These are phyloP conservation scores for Paradoxurus hermaphroditus DNA, from an alignment of 2,113 vertebrate genomes.

Conservation along the genomic window DNA sequence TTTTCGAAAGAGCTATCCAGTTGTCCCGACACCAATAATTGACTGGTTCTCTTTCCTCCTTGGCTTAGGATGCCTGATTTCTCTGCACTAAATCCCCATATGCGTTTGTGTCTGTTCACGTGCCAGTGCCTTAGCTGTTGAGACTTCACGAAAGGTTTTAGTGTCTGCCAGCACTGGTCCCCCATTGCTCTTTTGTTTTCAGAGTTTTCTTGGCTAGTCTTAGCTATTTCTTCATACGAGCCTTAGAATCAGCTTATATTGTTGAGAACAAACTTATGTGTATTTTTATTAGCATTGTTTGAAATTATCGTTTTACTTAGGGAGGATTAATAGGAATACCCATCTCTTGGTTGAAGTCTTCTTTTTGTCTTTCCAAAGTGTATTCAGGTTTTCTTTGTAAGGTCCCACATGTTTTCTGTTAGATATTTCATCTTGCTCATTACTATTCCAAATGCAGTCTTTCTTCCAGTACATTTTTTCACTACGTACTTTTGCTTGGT, in stretches of 20 bases:
- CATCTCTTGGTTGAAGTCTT: background rate
- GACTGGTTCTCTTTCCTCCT: background rate
- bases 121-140: background rate
- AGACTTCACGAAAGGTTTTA: background rate
- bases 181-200: background rate
- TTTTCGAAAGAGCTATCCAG: background rate
- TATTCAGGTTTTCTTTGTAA: background rate
- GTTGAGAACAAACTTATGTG: background rate
- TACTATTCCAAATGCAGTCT: background rate
- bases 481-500: background rate
- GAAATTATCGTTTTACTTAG: background rate
- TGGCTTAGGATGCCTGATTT: background rate
- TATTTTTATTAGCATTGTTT: background rate
- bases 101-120: background rate
- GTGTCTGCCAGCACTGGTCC: background rate
- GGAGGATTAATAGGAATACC: background rate
- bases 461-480: background rate
- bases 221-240: background rate
- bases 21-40: background rate
- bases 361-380: background rate
- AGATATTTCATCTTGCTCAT: background rate
- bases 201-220: constrained; percentile 2
- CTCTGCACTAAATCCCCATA: background rate
- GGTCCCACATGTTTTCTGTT: background rate
- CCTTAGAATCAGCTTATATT: background rate